phyloP scores from a whole-genome alignment of 2,888 invertebrate species.

The Rhyacophila evoluta region DNA sequence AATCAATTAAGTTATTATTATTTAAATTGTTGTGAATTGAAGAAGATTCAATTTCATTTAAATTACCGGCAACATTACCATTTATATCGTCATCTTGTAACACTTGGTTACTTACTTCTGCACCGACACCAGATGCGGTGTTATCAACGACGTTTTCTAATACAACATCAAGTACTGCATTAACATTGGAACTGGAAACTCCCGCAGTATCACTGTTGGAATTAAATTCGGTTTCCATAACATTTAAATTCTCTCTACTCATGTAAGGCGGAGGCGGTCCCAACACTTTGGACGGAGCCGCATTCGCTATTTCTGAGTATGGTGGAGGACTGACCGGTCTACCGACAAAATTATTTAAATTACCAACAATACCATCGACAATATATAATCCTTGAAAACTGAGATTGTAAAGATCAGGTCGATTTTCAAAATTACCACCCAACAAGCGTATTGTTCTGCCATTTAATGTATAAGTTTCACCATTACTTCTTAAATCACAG shows the following conservation, averaged over 20 bases:
- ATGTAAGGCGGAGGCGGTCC: slow-evolving; percentile 66
- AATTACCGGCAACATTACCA: neutral
- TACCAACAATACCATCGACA: slow-evolving; percentile 46
- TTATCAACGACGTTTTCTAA: neutral
- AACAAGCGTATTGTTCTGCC: slow-evolving; percentile 64
- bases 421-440: slow-evolving; percentile 65
- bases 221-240: neutral
- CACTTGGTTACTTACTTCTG: neutral
- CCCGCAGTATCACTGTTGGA: neutral
- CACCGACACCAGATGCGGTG: neutral
- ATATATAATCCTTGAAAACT: slow-evolving; percentile 53
- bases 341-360: slow-evolving; percentile 48
- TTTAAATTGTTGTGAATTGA: neutral
- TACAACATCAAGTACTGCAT: neutral
- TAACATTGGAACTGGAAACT: neutral
- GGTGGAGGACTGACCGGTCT: slow-evolving; percentile 61
- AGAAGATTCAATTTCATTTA: slow-evolving; percentile 20
- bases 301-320: slow-evolving; percentile 62
- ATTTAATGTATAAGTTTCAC: slow-evolving; percentile 65
- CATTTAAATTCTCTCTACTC: slow-evolving; percentile 57
- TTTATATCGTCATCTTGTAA: neutral
- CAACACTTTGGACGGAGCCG: slow-evolving; percentile 60
- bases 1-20: neutral
- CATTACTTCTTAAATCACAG: slow-evolving; percentile 55
- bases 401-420: slow-evolving; percentile 58